Evolutionary conservation across 1,140 invertebrate species (phyloP).

Genomic region (Aleiodes sp.): DNA sequence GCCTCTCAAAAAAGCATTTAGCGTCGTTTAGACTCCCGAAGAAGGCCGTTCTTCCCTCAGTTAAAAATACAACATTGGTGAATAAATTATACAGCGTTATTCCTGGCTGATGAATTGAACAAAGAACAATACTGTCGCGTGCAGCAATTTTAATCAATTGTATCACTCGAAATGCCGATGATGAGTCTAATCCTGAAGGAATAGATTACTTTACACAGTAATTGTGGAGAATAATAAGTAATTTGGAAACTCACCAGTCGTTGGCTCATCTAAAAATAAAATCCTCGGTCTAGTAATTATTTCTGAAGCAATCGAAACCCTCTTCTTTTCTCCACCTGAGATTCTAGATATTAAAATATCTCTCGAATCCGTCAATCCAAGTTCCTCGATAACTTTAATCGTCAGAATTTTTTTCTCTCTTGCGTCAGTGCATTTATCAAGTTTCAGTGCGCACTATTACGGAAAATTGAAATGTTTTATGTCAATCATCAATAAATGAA

Average conservation of each 20-base stretch:
- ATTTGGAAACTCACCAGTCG: constrained; percentile 52
- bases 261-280: constrained; percentile 74
- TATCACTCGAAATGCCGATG: constrained; percentile 73
- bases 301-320: constrained; percentile 83
- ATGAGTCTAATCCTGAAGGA: constrained; percentile 74
- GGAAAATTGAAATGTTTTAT: constrained; percentile 3
- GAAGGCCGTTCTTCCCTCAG: constrained; percentile 68
- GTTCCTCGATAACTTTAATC: constrained; percentile 66
- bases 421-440: constrained; percentile 40
- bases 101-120: constrained; percentile 89
- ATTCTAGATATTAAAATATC: constrained; percentile 72
- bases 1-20: constrained; percentile 42
- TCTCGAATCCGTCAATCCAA: constrained; percentile 69
- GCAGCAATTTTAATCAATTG: constrained; percentile 73
- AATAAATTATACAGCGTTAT: constrained; percentile 78
- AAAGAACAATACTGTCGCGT: constrained; percentile 78
- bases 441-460: constrained; percentile 63
- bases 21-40: constrained; percentile 54
- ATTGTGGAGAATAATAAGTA: neutral
- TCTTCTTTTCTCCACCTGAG: constrained; percentile 82
- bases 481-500: too few relatives aligned
- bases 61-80: constrained; percentile 69
- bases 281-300: constrained; percentile 81
- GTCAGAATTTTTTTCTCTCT: constrained; percentile 54
- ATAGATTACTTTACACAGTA: neutral